phyloP scores from a whole-genome alignment of 2,797 vertebrate genomes.

The Caiman crocodilus region DNA sequence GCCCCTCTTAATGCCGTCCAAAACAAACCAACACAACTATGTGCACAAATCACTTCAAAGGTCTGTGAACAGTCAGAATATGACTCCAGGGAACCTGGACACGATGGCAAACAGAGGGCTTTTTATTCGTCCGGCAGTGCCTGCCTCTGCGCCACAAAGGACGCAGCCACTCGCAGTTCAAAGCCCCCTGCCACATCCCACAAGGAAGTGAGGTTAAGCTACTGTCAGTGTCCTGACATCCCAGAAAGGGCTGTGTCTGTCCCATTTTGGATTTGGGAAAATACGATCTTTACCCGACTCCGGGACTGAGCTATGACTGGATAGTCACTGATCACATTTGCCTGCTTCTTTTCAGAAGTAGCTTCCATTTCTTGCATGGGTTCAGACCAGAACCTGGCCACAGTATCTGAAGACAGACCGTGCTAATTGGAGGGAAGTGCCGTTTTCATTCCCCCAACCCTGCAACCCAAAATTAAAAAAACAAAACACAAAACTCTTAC shows the following conservation, averaged over 20 bases:
- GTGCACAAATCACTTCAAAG: background rate
- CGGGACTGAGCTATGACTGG: constrained; percentile 17
- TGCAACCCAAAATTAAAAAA: no score
- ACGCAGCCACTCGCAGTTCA: background rate
- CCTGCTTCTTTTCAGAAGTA: background rate
- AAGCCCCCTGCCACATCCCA: background rate
- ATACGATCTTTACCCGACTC: background rate
- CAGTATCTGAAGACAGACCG: background rate
- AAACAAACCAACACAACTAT: background rate
- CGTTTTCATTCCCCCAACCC: background rate
- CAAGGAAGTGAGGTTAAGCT: constrained; percentile 5
- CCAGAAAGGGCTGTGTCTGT: background rate
- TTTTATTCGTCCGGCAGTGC: background rate
- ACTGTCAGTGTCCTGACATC: background rate
- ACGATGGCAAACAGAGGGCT: fast-evolving
- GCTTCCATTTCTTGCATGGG: background rate
- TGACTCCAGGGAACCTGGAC: background rate
- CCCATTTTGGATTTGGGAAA: constrained; percentile 9
- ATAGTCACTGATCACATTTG: background rate
- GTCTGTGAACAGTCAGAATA: fast-evolving
- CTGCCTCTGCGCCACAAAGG: background rate
- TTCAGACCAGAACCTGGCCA: background rate
- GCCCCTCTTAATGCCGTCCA: background rate
- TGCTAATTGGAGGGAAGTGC: background rate
- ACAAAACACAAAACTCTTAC: background rate